Conservation (phyloP, 2,113 vertebrate genomes). For the Seriola quinqueradiata region DNA sequence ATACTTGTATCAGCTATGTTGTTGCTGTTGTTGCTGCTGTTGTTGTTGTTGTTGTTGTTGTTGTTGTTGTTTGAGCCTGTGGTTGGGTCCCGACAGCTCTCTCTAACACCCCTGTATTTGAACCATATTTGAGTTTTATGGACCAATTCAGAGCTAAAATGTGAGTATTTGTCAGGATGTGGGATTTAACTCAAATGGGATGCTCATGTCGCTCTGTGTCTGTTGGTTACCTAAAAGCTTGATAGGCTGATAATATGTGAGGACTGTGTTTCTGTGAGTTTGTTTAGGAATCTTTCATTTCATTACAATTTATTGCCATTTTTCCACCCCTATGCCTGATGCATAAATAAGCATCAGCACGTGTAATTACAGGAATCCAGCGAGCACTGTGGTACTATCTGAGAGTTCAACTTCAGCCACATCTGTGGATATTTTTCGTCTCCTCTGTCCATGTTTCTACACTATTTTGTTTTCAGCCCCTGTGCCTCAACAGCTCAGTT, state of each 20-base stretch:
- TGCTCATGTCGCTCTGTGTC: not conserved
- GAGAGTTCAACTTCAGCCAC: conserved; percentile 21
- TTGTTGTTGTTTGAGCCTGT: not conserved
- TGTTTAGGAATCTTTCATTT: not conserved
- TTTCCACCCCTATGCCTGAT: not conserved
- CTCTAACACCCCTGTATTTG: not conserved
- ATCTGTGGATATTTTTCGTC: conserved; percentile 33
- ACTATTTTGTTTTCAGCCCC: conserved; percentile 64
- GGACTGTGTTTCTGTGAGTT: not conserved
- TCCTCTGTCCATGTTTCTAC: conserved; percentile 35
- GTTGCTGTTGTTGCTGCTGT: not conserved
- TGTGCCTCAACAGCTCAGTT: conserved; percentile 56
- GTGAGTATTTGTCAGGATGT: not conserved
- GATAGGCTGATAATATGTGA: not conserved
- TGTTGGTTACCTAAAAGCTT: not conserved
- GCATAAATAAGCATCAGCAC: not conserved
- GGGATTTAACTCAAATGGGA: not conserved
- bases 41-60: not conserved
- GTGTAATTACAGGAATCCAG: conserved; percentile 7
- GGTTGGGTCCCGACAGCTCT: not conserved
- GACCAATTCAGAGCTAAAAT: not conserved
- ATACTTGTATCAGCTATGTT: not conserved
- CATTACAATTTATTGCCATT: not conserved
- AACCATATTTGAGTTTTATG: not conserved
- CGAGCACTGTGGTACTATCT: not conserved